Evolutionary conservation across 2,797 vertebrate species (phyloP), one percentile per base, ranked within the genome.

Genomic region (Rhynchotus rufescens): DNA sequence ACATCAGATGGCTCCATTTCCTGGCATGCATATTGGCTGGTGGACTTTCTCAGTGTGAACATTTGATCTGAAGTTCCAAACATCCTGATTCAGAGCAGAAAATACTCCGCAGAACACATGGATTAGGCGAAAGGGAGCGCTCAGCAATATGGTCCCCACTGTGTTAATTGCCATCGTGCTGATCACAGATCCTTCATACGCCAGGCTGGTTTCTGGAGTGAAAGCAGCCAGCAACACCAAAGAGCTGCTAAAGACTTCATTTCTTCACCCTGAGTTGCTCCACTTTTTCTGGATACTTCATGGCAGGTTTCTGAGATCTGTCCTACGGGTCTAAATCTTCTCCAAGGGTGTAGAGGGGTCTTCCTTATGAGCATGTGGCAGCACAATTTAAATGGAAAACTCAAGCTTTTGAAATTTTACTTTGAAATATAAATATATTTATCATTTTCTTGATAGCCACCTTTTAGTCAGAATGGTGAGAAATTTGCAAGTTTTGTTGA

Each of bases 1-100:
- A 95, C 86, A 95, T 95, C 94, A 95, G 92, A 95, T 96, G 93
- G 93, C 88, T 94, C 94, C 62, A 95, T 95, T 96, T 96, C 95
- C 92, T 96, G 94, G 94, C 94, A 79, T 89, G 86, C 82, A 92
- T 86, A 95, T 94, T 83, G 90, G 90, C 36, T 95, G 94, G 94
- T 90, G 94, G 90, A 89, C 84, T 96, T 72, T 89, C 89, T 76
- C 79, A 76, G 81, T 47, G 89, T 78, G 93, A 95, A 95, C 93
- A 95, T 95, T 95, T 93, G 90, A 96, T 95, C 79, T 69, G 67
- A 95, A 90, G 90, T 92, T 89, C 90, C 86, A 93, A 93, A 96
- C 95, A 95, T 93, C 93, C 94, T 96, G 95, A 94, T 89, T 95
- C 90, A 95, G 82, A 92, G 86, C 76, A 95, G 80, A 95, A 94